phyloP scores from a whole-genome alignment of 2,113 vertebrate species.

The Elephantulus edwardii region DNA sequence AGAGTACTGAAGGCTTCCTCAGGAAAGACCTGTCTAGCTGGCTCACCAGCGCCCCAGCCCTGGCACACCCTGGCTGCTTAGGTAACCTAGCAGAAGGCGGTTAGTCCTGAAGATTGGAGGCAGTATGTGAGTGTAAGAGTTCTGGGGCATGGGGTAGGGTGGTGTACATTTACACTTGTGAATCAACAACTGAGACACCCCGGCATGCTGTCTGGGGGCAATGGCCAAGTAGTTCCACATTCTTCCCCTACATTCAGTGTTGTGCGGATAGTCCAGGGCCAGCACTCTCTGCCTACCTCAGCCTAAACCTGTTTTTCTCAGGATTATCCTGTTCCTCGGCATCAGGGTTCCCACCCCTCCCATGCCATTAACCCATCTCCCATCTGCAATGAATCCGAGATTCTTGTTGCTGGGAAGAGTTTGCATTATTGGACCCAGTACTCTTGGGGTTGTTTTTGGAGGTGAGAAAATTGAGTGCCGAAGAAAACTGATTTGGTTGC shows the following conservation, averaged over 20 bases:
- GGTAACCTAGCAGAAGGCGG: background rate
- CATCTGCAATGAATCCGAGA: background rate
- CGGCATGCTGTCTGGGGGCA: background rate
- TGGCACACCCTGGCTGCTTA: background rate
- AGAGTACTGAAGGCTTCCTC: background rate
- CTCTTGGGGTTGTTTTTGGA: slow-evolving; percentile 8
- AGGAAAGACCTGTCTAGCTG: slow-evolving; percentile 14
- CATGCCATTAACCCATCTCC: background rate
- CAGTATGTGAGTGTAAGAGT: background rate
- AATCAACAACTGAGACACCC: background rate
- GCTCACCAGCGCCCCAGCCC: background rate
- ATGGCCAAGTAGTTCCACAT: background rate
- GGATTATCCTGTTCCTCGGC: background rate
- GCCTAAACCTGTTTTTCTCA: background rate
- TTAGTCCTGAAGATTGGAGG: background rate
- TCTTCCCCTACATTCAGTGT: background rate
- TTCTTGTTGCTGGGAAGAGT: background rate
- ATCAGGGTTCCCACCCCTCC: background rate
- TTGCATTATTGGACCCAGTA: background rate
- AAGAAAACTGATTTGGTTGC: background rate
- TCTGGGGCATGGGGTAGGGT: background rate
- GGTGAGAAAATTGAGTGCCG: background rate
- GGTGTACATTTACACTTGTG: background rate
- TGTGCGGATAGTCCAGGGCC: background rate
- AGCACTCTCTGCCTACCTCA: background rate